These are phyloP conservation scores for Acanthisitta chloris DNA, from an alignment of 2,113 vertebrate species.

Conservation along the genomic window DNA sequence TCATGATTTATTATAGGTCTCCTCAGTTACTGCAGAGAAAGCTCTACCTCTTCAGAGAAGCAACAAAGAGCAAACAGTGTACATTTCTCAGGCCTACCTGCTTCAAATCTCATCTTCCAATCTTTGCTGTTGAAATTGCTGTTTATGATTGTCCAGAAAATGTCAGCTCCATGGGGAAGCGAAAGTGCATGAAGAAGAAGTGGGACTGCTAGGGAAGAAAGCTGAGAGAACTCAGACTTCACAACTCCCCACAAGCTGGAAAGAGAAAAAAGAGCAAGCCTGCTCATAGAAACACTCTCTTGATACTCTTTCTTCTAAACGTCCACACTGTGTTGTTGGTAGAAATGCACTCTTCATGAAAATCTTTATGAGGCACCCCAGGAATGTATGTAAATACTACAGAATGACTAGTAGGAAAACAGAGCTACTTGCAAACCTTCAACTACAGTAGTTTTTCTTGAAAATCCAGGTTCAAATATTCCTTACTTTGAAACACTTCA, in stretches of 20 bases:
- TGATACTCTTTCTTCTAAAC: neutral
- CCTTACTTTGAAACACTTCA: neutral
- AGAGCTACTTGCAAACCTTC: neutral
- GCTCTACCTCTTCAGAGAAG: neutral
- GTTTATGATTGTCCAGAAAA: constrained; percentile 97
- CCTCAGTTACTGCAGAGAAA: neutral
- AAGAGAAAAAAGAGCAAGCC: constrained; percentile 27
- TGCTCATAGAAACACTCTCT: neutral
- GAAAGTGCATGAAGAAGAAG: constrained; percentile 95
- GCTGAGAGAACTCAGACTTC: constrained; percentile 95
- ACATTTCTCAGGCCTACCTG: constrained; percentile 77
- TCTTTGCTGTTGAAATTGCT: constrained; percentile 96
- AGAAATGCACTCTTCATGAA: neutral
- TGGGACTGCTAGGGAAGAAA: constrained; percentile 91
- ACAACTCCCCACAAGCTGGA: constrained; percentile 93
- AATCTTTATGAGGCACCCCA: neutral
- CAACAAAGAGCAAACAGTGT: neutral
- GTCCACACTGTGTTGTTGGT: neutral
- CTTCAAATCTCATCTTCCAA: constrained; percentile 98
- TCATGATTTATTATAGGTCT: neutral
- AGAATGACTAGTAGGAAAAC: neutral
- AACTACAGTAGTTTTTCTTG: neutral
- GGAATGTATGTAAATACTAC: neutral
- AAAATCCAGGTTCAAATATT: neutral
- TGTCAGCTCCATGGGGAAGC: constrained; percentile 92